Base-by-base conservation (phyloP, 1,140 invertebrate species). In the Plectus sambesii region DNA sequence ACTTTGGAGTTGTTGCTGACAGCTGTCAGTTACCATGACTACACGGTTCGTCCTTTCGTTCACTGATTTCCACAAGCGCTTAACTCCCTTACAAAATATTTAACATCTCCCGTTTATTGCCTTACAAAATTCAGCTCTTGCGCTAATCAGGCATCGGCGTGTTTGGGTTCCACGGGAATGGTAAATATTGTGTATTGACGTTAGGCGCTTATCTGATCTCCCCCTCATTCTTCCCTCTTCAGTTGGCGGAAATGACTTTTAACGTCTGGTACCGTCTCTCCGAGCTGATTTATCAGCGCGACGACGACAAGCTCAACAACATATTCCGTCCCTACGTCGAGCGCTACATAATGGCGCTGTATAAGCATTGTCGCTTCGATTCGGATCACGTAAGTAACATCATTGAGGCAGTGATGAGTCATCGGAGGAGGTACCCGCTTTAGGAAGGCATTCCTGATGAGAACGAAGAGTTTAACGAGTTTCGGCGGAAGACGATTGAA, bases 161-260 rank as follows among this genome's bases (percentile, higher is more conserved):
- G n/a, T n/a, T n/a, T n/a, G n/a, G n/a, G n/a, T n/a, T n/a, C n/a
- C n/a, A n/a, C n/a, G n/a, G n/a, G n/a, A n/a, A n/a, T n/a, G n/a
- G n/a, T n/a, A n/a, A n/a, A n/a, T n/a, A n/a, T n/a, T n/a, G n/a
- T n/a, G n/a, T n/a, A n/a, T n/a, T n/a, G n/a, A n/a, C n/a, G n/a
- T n/a, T n/a, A n/a, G n/a, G n/a, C n/a, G n/a, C n/a, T n/a, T n/a
- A n/a, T n/a, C n/a, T n/a, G n/a, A n/a, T n/a, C n/a, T n/a, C n/a
- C n/a, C n/a, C n/a, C n/a, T n/a, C n/a, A n/a, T n/a, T n/a, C n/a
- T n/a, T 69, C 82, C 84, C 69, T 42, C 71, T 73, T 29, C 57
- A 93, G 82, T 82, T 98, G 30, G 86, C 87, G 24, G 87, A 93
- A 72, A 87, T 94, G 49, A 93, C 89, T 2, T 98, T 97, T 66